phyloP scores from a whole-genome alignment of 2,888 invertebrate genomes.

The Alloscopus bannaensis region DNA sequence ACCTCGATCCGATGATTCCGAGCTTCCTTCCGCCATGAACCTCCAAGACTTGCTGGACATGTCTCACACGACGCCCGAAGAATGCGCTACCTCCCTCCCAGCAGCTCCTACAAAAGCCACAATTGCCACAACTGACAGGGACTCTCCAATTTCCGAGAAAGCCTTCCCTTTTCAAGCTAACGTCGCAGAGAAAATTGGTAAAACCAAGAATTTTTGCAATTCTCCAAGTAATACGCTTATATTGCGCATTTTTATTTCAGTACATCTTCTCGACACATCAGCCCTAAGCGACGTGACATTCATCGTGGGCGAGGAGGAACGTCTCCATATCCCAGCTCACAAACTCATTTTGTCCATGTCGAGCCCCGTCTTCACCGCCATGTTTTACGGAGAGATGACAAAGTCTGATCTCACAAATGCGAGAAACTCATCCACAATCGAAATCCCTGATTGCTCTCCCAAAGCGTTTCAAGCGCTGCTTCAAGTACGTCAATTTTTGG shows the following conservation, averaged over 20 bases:
- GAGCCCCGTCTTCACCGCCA: slow-evolving; percentile 70
- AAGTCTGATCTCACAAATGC: background rate
- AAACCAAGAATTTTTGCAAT: background rate
- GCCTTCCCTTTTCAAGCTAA: background rate
- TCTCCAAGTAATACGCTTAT: background rate
- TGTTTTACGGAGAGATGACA: slow-evolving; percentile 65
- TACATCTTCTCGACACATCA: slow-evolving; percentile 36
- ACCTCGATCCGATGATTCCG: slow-evolving; percentile 34
- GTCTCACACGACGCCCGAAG: slow-evolving; percentile 30
- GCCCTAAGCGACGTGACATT: slow-evolving; percentile 62
- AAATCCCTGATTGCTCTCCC: slow-evolving; percentile 23
- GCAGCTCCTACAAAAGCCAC: background rate
- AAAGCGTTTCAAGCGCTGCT: slow-evolving; percentile 8
- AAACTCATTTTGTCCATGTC: slow-evolving; percentile 67
- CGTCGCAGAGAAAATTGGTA: background rate
- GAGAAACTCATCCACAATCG: background rate
- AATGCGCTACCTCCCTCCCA: slow-evolving; percentile 32
- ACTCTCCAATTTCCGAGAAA: background rate
- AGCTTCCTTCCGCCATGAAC: slow-evolving; percentile 54
- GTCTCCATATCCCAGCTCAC: slow-evolving; percentile 56
- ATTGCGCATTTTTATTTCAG: background rate
- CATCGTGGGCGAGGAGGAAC: slow-evolving; percentile 55
- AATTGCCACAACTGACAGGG: background rate
- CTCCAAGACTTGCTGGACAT: slow-evolving; percentile 50
- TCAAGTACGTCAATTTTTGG: background rate